Evolutionary conservation across 2,797 vertebrate genomes (phyloP), one percentile per base, ranked within the genome.

Genomic region (Trichosurus vulpecula): DNA sequence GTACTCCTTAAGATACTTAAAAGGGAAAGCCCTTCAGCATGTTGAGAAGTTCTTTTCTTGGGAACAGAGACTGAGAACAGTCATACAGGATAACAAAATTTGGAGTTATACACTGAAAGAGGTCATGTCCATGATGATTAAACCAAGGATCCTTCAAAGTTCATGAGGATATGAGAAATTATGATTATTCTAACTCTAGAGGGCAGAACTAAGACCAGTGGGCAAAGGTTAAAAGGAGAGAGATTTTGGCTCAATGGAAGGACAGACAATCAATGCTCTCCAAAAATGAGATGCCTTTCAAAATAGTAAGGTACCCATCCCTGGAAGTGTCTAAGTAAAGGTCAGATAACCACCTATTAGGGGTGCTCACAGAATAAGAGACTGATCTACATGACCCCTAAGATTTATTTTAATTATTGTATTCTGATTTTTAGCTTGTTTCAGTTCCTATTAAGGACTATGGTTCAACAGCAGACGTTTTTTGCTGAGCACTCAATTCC

Each of bases 391-490:
- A 51, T 51, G 25, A 87, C 22, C 10, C 12, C 74, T 87, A 51
- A 87, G 41, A 87, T 87, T 27, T 47, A 87, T 51, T 87, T 81
- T 87, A 87, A 87, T 87, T 87, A 25, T 47, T 51, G 3, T 29
- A 47, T 47, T 81, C n/a, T 74, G 19, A 81, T 81, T 41, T 51
- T 51, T 51, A 87, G 9, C 29, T 51, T 55, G 25, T 47, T 27
- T 93, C 30, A 16, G 41, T n/a, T 94, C 90, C 58, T 52, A 81
- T 61, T n/a, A 52, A 61, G 31, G 31, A 27, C 11, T 58, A 81
- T 92, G 91, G 93, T 56, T 58, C 54, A 93, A 53, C 27, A 27
- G 30, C 58, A 91, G 52, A 52, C 35, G 57, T 95, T 93, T 93
- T 47, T 91, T 91, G 92, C 55, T 90, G 52, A 41, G 66, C 10